phyloP scores from a whole-genome alignment of 2,797 vertebrate genomes.

The Scleropages formosus region DNA sequence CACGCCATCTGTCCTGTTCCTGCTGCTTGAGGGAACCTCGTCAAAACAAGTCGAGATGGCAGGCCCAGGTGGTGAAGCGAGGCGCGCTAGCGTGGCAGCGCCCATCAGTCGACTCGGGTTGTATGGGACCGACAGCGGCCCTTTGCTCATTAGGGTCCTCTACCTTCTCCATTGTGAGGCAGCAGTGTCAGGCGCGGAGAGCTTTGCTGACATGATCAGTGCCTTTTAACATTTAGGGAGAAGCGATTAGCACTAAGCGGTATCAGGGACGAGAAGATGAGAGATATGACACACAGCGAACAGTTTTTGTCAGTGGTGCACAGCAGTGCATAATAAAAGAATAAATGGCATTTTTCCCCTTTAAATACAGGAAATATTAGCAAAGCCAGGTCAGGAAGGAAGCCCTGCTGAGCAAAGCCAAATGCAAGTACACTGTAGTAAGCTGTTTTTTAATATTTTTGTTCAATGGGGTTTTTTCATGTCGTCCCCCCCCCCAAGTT shows the following conservation, averaged over 20 bases:
- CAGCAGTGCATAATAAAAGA: slow-evolving; percentile 50
- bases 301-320: slow-evolving; percentile 52
- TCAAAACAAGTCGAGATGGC: slow-evolving; percentile 73
- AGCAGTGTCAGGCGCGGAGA: slow-evolving; percentile 42
- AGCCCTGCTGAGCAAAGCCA: slow-evolving; percentile 56
- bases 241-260: slow-evolving; percentile 43
- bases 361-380: slow-evolving; percentile 48
- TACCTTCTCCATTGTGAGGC: slow-evolving; percentile 23
- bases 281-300: slow-evolving; percentile 44
- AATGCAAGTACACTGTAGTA: slow-evolving; percentile 47
- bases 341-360: slow-evolving; percentile 53
- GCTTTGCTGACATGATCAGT: slow-evolving; percentile 42
- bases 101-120: slow-evolving; percentile 54
- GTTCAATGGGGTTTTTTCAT: slow-evolving; percentile 53
- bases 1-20: slow-evolving; percentile 64
- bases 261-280: slow-evolving; percentile 25
- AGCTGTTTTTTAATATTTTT: slow-evolving; percentile 42
- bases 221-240: slow-evolving; percentile 42
- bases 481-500: slow-evolving; percentile 58
- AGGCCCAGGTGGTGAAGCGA: slow-evolving; percentile 63
- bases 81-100: slow-evolving; percentile 51
- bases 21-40: slow-evolving; percentile 50
- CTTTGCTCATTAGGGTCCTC: slow-evolving; percentile 24
- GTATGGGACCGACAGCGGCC: slow-evolving; percentile 18
- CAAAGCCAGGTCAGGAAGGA: slow-evolving; percentile 47